Conservation (phyloP, 1,140 invertebrate genomes). For the Leptestheria dahalacensis region DNA sequence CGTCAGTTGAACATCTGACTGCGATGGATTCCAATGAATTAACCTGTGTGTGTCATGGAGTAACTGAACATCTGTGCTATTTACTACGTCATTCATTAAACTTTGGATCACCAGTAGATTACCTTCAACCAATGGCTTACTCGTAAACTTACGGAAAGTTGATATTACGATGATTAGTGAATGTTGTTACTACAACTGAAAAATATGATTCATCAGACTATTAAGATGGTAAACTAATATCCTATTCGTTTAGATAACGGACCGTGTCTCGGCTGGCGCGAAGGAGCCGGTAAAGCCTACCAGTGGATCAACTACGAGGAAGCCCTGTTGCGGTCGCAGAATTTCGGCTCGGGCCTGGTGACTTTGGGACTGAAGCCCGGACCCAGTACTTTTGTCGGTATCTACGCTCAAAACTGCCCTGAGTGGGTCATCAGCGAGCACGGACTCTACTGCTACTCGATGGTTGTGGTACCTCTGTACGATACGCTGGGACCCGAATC, state of each 20-base stretch:
- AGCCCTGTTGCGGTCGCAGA: conserved; percentile 68
- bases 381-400: conserved; percentile 68
- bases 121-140: no score
- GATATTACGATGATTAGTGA: no score
- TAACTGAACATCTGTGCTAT: no score
- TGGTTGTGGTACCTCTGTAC: conserved; percentile 89
- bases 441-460: conserved; percentile 80
- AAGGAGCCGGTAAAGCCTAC: conserved; percentile 61
- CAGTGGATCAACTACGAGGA: conserved; percentile 91
- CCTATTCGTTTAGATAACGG: conserved; percentile 73
- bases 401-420: conserved; percentile 87
- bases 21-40: no score
- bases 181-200: no score
- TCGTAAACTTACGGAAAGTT: no score
- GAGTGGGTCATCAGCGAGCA: conserved; percentile 95
- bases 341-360: conserved; percentile 80
- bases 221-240: no score
- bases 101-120: no score
- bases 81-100: no score
- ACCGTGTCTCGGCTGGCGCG: conserved; percentile 79
- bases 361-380: conserved; percentile 50
- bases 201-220: no score
- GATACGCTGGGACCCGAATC: conserved; percentile 91
- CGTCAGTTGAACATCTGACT: neutral
- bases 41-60: no score